Base-by-base conservation (phyloP, 2,888 invertebrate species). In the Ganaspis brasiliensis region DNA sequence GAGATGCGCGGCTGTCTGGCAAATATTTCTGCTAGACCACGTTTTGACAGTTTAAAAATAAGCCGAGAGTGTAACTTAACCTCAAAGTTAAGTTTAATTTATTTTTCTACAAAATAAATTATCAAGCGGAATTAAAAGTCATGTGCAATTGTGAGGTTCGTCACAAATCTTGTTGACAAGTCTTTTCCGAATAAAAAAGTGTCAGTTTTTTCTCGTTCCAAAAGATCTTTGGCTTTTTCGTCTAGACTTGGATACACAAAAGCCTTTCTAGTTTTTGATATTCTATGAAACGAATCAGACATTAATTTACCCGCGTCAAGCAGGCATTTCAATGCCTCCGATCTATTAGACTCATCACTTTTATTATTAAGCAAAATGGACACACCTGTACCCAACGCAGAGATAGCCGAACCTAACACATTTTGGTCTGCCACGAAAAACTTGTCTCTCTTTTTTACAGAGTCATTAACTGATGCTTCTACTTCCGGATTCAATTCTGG, bases 391-490 rank as follows among this genome's bases (percentile, higher is more conserved):
- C 70, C 80, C 14, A 82, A 24, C 0, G 80, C 76, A 5, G 73
- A 67, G 57, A 82, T 31, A 1, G 76, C 79, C 5, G 77, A 59
- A 0, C 77, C 76, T 10, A 76, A 31, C 10, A 57, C 57, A 8
- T 72, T n/a, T 21, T 82, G 80, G 0, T 79, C 55, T 1, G 52
- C 10, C 1, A 59, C 45, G 4, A 82, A 72, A 21, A 79, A 78
- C 12, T 77, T 77, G 24, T 81, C 79, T 0, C 81, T 72, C 12
- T 75, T 74, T 19, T 74, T 80, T 1, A 79, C 73, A 9, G 74
- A 71, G 3, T 79, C 80, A 21, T 61, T 73, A 0, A 67, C 8
- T 21, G 67, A 14, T 0, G 24, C 40, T 19, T 21, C 21, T 4
- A 45, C 67, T 35, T 75, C 73, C 21, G 74, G 76, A 70, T 74